A percentile compares a stretch with the other conserved stretches of the same genome.
Conservation (phyloP, 1,140 invertebrate genomes). For the Laupala kohalensis region DNA sequence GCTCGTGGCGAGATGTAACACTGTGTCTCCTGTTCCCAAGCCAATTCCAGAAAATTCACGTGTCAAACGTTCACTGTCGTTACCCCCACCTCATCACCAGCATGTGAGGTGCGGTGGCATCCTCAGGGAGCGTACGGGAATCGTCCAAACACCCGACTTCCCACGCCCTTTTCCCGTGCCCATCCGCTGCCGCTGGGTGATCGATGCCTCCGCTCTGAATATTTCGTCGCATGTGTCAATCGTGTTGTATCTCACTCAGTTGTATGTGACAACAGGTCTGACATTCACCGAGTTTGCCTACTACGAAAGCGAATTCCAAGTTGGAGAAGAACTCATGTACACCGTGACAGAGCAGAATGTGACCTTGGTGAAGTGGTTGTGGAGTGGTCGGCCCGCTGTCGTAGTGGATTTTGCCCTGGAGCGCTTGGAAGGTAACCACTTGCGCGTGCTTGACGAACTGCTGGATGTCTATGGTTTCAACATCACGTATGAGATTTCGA, state of each 20-base stretch:
- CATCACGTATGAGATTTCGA: conserved; percentile 69
- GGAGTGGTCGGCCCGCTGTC: conserved; percentile 57
- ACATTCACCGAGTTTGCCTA: conserved; percentile 72
- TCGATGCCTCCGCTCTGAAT: conserved; percentile 53
- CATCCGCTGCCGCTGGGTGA: conserved; percentile 72
- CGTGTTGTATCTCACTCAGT: conserved; percentile 74
- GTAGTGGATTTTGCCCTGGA: conserved; percentile 63
- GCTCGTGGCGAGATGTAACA: background rate
- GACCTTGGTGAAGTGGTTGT: conserved; percentile 48
- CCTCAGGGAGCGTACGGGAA: conserved; percentile 43
- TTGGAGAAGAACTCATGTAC: conserved; percentile 41
- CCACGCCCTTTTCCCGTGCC: conserved; percentile 64
- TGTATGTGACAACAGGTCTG: conserved; percentile 67
- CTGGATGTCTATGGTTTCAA: conserved; percentile 84
- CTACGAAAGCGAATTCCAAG: conserved; percentile 49
- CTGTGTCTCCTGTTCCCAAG: background rate
- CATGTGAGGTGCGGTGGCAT: conserved; percentile 40
- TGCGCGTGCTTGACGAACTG: conserved; percentile 64
- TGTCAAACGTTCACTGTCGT: background rate
- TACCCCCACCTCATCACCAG: background rate
- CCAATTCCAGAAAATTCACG: no score
- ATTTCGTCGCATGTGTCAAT: conserved; percentile 42
- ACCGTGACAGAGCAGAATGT: conserved; percentile 57
- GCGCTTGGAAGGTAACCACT: conserved; percentile 63
- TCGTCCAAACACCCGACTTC: conserved; percentile 71